Evolutionary conservation across 2,797 vertebrate genomes (phyloP), one percentile per base, ranked within the genome.

Genomic region (Gallinago stenura): DNA sequence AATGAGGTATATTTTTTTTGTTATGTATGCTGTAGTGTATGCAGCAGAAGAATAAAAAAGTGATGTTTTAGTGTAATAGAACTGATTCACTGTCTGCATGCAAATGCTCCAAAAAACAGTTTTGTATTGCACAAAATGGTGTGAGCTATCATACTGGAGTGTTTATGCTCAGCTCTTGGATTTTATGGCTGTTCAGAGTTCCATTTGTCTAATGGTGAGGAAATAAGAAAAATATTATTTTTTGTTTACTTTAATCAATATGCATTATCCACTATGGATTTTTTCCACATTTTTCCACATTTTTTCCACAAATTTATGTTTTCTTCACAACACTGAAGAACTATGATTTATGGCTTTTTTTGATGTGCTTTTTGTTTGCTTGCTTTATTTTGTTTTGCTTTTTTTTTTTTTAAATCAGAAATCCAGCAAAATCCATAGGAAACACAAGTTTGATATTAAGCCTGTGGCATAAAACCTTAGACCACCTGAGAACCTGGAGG

Each of bases 31-130:
- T 41, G 7, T 25, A 62, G 51, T 35, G 17, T 60, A 57, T 50
- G 37, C 51, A 60, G n/a, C 14, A 56, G 78, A 93, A 91, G 18
- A 81, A 86, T 78, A 79, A 85, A 93, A 93, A 83, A 25, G 17
- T 87, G 30, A 79, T 94, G 30, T 73, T 81, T 89, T 76, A 62
- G 19, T 65, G 68, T 72, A 65, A 57, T 71, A 54, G 31, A 78
- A 39, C 41, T 8, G 31, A 93, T 64, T 78, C 28, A 43, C 28
- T 58, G 18, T 20, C 45, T 83, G 39, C 21, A 83, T 45, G 28
- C 33, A 87, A 60, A 37, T 86, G n/a, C 31, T 83, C 28, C 19
- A 54, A 76, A 84, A 39, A 51, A 2, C 53, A 72, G 18, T 39
- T 93, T 77, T 66, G 48, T 62, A 31, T 68, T 41, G 17, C 3